Evolutionary conservation across 2,888 invertebrate species (phyloP), one percentile per base, ranked within the genome.

Genomic region (Dichetophora obliterata): DNA sequence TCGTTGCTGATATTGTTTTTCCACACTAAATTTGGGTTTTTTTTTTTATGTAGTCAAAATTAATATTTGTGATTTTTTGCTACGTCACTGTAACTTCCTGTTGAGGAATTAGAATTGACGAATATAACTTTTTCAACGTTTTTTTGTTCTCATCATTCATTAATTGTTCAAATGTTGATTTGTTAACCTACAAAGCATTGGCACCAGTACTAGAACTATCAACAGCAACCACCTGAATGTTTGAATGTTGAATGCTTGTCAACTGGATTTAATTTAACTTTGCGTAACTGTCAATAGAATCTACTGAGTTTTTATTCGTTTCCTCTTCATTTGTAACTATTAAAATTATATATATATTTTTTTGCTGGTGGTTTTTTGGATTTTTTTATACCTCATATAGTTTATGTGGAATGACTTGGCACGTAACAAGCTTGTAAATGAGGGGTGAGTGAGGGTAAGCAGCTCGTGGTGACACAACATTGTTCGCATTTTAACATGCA

Each of bases 121-220:
- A 43, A 43, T 3, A 14, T 11, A 43, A 6, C 11, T 11, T 43
- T 43, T 43, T 6, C 6, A 43, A 11, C 1, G 37, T 37, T 65
- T 66, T 24, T 68, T 22, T 50, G 63, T 3, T 50, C 43, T 50
- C 68, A 68, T 68, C 50, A 68, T 68, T 68, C 50, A 68, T 68
- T 59, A 71, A 71, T 71, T 59, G 71, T 37, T 71, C 37, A 71
- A 57, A 71, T 71, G 71, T 57, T 71, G 71, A 71, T 71, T 71
- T 71, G 71, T 71, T 22, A 57, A 71, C 48, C 72, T 48, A 61
- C 48, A 61, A 48, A 43, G 24, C 34, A 22, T 14, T 1, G 57
- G 22, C 6, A 37, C 34, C 24, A 48, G 68, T 22, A 14, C 19
- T 19, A 43, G 11, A 24, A 8, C 43, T 11, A 48, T 48, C 5